Base-by-base conservation (phyloP, 2,888 invertebrate genomes). In the Trichopria drosophilae region DNA sequence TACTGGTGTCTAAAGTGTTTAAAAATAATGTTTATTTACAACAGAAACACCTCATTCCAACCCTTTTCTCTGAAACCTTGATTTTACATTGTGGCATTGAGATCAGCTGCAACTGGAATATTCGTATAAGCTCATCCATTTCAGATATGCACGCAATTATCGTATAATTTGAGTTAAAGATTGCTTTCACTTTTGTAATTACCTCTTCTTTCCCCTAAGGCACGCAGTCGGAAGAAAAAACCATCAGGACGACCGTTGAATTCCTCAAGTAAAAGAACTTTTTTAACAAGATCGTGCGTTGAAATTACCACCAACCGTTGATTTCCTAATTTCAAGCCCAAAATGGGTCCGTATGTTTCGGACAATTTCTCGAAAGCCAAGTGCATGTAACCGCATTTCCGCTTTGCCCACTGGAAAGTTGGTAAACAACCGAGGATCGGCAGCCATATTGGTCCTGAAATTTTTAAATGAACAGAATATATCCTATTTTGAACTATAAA, bases 201-300 rank as follows among this genome's bases (percentile, higher is more conserved):
- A 86, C 88, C 88, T 58, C 81, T 75, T 71, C 82, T 77, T 68
- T 84, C 81, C 12, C 86, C 86, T 54, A 85, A 82, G 19, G 86
- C 81, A 47, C 88, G 78, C 50, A 86, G 71, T 56, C 81, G 78
- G 60, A 85, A 82, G 65, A 87, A 85, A 66, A 86, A 88, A 20
- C 83, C 86, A 59, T 85, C 81, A 0, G 88, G 88, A 50, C 88
- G 78, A 1, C 85, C 86, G 63, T 85, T 84, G 60, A 87, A 86
- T 51, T 84, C 84, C 13, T 82, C 82, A 7, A 79, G 78, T 1
- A 78, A 78, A 32, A 86, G 78, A 5, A 83, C 81, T 66, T 84
- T 82, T 32, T 80, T 80, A 3, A 85, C 80, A 37, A 84, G 80
- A 46, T 83, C 80, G 29, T 80, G 76, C 1, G 85, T 83, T 18